Percentiles rank a stretch among this genome's conserved stretches.
These are phyloP conservation scores for Calypte anna DNA, from an alignment of 2,113 vertebrate genomes.

Conservation along the genomic window DNA sequence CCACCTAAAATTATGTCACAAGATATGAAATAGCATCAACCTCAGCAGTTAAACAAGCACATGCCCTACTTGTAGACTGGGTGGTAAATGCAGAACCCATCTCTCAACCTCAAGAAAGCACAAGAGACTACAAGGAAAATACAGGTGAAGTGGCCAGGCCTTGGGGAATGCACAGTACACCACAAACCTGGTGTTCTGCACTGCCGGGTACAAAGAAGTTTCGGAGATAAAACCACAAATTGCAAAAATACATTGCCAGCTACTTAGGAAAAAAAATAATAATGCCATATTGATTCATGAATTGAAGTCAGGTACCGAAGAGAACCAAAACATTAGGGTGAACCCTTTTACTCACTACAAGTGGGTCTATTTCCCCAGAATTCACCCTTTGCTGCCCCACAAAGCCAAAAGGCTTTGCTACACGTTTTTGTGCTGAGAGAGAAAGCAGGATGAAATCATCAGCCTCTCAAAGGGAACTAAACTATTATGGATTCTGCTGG, in stretches of 20 bases:
- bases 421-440: background rate
- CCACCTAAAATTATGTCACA: constrained; percentile 76
- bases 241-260: background rate
- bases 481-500: rapidly evolving
- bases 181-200: rapidly evolving
- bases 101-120: background rate
- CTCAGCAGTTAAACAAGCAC: background rate
- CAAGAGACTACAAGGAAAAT: background rate
- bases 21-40: constrained; percentile 12
- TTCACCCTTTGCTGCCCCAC: rapidly evolving
- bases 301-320: background rate
- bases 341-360: background rate
- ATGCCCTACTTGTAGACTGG: background rate
- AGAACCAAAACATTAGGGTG: background rate
- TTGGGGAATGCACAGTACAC: background rate
- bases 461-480: background rate
- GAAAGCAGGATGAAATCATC: background rate
- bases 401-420: background rate
- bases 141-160: background rate
- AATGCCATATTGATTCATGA: background rate
- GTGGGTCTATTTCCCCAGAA: background rate
- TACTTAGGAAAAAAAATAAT: background rate
- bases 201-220: background rate
- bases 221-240: background rate
- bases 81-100: background rate